phyloP scores from a whole-genome alignment of 92 coral and sea anemone species.

The Paragorgia papillata region DNA sequence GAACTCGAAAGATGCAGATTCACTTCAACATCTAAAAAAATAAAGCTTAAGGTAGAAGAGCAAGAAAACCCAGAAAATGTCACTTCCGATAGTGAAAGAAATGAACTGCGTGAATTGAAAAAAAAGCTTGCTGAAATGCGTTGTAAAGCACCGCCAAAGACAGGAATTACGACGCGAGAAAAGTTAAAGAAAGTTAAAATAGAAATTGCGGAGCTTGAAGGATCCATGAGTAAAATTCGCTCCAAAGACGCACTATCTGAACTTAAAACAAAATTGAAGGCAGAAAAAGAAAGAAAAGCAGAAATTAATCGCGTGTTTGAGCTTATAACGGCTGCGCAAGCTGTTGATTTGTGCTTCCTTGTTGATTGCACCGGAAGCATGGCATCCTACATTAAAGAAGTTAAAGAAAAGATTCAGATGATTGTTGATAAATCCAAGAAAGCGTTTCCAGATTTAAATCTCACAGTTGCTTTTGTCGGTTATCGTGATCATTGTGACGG shows the following conservation, averaged over 20 bases:
- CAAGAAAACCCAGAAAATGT: too few relatives aligned
- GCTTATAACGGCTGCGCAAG: slow-evolving; percentile 19
- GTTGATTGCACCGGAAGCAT: slow-evolving; percentile 41
- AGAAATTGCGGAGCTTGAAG: slow-evolving; percentile 6
- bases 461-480: slow-evolving; percentile 33
- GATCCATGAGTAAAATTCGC: slow-evolving; percentile 5
- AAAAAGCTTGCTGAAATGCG: too few relatives aligned
- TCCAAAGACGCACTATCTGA: slow-evolving; percentile 18
- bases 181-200: slow-evolving; percentile 9
- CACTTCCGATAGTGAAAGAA: too few relatives aligned
- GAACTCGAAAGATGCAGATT: too few relatives aligned
- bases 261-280: not conserved
- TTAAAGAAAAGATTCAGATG: slow-evolving; percentile 14
- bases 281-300: slow-evolving; percentile 9
- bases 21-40: too few relatives aligned
- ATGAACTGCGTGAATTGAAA: too few relatives aligned
- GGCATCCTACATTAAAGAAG: slow-evolving; percentile 32
- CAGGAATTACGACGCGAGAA: slow-evolving; percentile 5
- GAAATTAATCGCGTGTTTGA: slow-evolving; percentile 30
- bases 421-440: slow-evolving; percentile 13
- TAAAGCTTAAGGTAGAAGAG: too few relatives aligned
- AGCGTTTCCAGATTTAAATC: slow-evolving; percentile 31
- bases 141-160: not conserved
- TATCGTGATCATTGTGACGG: slow-evolving; percentile 43
- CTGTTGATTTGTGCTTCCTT: slow-evolving; percentile 27